Percentiles rank a stretch among this genome's conserved stretches.
Conservation (phyloP, 2,113 vertebrate genomes). For the Melanotaenia duboulayi region DNA sequence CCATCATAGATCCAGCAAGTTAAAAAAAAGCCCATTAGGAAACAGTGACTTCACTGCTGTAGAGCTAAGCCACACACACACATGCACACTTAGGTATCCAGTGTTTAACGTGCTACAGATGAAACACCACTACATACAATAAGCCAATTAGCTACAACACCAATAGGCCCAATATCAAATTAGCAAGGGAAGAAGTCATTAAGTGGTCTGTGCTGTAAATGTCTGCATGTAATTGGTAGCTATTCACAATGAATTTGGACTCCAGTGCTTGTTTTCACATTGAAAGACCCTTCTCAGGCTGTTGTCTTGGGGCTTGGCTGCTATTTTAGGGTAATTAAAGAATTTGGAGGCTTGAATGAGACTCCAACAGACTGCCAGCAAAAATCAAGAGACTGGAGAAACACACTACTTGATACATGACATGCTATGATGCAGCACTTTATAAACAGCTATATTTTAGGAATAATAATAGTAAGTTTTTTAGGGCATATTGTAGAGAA, state of each 20-base stretch:
- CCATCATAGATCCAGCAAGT: constrained; percentile 41
- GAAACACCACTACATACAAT: constrained; percentile 47
- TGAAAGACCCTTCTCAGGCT: constrained; percentile 25
- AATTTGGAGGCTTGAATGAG: constrained; percentile 54
- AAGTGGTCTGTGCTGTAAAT: constrained; percentile 18
- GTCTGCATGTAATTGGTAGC: constrained; percentile 15
- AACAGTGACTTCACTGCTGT: constrained; percentile 55
- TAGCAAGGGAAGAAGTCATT: constrained; percentile 38
- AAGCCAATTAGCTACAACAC: constrained; percentile 51
- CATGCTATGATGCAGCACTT: not conserved
- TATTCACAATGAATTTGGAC: constrained; percentile 23
- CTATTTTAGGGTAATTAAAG: constrained; percentile 42
- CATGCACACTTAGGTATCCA: constrained; percentile 17
- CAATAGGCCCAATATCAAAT: constrained; percentile 47
- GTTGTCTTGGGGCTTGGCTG: constrained; percentile 52
- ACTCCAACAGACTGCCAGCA: constrained; percentile 47
- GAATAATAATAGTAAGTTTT: not conserved
- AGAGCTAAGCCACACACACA: constrained; percentile 33
- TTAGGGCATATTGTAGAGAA: not conserved
- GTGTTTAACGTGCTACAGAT: constrained; percentile 56
- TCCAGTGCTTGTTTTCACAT: constrained; percentile 19
- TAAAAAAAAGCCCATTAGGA: constrained; percentile 56
- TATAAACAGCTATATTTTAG: not conserved
- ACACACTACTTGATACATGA: not conserved
- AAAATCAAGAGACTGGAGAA: constrained; percentile 48